Evolutionary conservation across 2,888 invertebrate genomes (phyloP).

Genomic region (Drosophila mulleri): DNA sequence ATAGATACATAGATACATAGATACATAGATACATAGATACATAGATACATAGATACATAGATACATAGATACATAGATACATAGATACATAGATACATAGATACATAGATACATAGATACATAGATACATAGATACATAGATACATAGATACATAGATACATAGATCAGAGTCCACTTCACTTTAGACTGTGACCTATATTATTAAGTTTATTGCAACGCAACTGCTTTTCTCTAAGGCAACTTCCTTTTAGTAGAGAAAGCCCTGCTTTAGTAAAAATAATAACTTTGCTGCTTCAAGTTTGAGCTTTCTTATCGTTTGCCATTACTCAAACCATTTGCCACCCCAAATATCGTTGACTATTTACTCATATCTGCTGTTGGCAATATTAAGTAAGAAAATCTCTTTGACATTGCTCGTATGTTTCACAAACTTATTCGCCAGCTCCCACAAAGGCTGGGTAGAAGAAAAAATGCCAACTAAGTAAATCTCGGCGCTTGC

Average conservation of each 20-base stretch:
- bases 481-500: constrained; percentile 78
- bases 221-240: background rate
- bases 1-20: no score
- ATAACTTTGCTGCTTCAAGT: constrained; percentile 26
- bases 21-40: background rate
- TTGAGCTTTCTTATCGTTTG: constrained; percentile 50
- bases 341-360: constrained; percentile 19
- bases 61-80: background rate
- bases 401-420: constrained; percentile 65
- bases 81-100: background rate
- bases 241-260: background rate
- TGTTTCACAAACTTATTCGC: constrained; percentile 51
- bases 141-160: background rate
- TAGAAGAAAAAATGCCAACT: constrained; percentile 65
- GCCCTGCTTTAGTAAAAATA: background rate
- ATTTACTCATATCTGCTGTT: constrained; percentile 55
- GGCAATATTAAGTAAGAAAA: constrained; percentile 54
- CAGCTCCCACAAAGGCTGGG: constrained; percentile 11
- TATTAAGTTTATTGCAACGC: background rate
- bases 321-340: constrained; percentile 49
- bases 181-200: background rate
- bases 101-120: background rate
- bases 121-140: background rate
- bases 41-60: background rate
- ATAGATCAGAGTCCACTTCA: background rate